Evolutionary conservation across 2,113 vertebrate species (phyloP).

Genomic region (Poeciliopsis prolifica): DNA sequence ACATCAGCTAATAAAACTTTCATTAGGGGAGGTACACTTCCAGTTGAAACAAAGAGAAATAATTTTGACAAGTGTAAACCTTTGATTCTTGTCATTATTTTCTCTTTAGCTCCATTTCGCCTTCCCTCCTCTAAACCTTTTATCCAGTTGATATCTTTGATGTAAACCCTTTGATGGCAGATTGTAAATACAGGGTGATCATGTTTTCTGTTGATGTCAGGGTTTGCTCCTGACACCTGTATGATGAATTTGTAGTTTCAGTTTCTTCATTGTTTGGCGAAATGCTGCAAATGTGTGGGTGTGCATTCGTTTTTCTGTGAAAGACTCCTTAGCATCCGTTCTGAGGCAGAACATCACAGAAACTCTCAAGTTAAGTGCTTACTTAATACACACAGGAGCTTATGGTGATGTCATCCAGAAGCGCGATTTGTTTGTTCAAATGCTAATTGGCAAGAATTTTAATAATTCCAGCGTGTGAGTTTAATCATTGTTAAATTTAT

Average conservation of each 20-base stretch:
- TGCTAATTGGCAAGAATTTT: slow-evolving; percentile 40
- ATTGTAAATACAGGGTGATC: slow-evolving; percentile 49
- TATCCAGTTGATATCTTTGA: slow-evolving; percentile 57
- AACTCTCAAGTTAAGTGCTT: slow-evolving; percentile 7
- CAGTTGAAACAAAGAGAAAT: slow-evolving; percentile 37
- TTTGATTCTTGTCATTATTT: slow-evolving; percentile 63
- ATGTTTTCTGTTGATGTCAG: slow-evolving; percentile 52
- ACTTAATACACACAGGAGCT: slow-evolving; percentile 19
- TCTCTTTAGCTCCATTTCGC: slow-evolving; percentile 39
- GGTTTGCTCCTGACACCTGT: slow-evolving; percentile 45
- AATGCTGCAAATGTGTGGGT: slow-evolving; percentile 34
- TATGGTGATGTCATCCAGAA: slow-evolving; percentile 30
- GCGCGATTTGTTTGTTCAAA: slow-evolving; percentile 19
- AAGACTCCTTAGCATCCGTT: slow-evolving; percentile 33
- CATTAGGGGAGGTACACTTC: slow-evolving; percentile 40
- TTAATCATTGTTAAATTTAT: neutral
- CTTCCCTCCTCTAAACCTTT: slow-evolving; percentile 44
- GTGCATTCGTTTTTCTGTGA: slow-evolving; percentile 25
- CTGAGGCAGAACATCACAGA: slow-evolving; percentile 28
- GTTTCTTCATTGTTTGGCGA: neutral
- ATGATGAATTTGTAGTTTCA: slow-evolving; percentile 57
- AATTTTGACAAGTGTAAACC: slow-evolving; percentile 52
- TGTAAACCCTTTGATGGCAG: slow-evolving; percentile 46
- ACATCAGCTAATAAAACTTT: slow-evolving; percentile 43
- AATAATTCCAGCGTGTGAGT: slow-evolving; percentile 16